phyloP scores from a whole-genome alignment of 37 sponge, comb jelly and placozoan genomes.

The Lycopodina hypogea region DNA sequence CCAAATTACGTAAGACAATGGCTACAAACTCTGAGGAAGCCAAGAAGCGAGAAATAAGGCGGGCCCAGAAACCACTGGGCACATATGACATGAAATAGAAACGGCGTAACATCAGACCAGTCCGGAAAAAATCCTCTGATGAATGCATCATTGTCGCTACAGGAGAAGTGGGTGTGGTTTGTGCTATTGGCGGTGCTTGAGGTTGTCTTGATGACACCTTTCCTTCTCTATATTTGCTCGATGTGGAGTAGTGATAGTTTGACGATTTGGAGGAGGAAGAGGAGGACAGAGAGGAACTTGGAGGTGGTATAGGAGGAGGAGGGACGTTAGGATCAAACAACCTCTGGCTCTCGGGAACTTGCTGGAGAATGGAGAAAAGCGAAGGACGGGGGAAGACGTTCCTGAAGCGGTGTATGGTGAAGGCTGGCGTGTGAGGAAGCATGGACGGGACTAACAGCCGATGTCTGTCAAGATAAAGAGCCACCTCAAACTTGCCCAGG shows the following conservation, averaged over 20 bases:
- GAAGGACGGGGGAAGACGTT: conserved; percentile 78
- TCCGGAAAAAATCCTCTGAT: conserved; percentile 36
- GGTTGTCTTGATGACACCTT: background rate
- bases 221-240: background rate
- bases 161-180: conserved; percentile 5
- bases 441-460: conserved; percentile 83
- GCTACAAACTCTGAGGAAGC: conserved; percentile 34
- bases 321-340: background rate
- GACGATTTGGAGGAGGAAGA: background rate
- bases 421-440: conserved; percentile 62
- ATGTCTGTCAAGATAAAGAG: conserved; percentile 60
- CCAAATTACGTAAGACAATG: conserved; percentile 51
- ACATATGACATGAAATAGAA: conserved; percentile 93
- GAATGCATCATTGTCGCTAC: conserved; percentile 18
- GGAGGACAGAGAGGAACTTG: background rate
- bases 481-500: conserved; percentile 88
- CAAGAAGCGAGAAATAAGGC: conserved; percentile 80
- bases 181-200: background rate
- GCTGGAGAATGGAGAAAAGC: conserved; percentile 5
- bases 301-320: background rate
- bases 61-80: conserved; percentile 92
- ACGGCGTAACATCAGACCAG: conserved; percentile 70
- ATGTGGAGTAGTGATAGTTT: no score
- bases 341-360: conserved; percentile 6
- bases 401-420: conserved; percentile 59